Conservation (phyloP, 30 jellyfish, hydroid and myxozoan species). For the Rhopilema esculentum region DNA sequence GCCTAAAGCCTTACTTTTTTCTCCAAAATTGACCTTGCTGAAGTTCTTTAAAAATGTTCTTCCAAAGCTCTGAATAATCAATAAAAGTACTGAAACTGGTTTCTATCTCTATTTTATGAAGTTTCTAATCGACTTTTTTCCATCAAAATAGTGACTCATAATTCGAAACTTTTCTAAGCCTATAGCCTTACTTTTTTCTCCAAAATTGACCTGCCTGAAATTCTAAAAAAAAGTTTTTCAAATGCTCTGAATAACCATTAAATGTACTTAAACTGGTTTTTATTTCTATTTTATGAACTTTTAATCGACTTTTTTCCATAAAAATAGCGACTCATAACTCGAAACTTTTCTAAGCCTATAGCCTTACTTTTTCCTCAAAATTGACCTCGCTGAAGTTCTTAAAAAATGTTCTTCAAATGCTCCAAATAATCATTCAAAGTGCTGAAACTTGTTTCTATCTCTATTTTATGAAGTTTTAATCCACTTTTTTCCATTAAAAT, state of each 20-base stretch:
- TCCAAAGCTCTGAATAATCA: too few relatives aligned
- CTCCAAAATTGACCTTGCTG: conserved; percentile 3
- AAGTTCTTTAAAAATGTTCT: too few relatives aligned
- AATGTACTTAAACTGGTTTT: too few relatives aligned
- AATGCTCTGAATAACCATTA: too few relatives aligned
- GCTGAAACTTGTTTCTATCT: too few relatives aligned
- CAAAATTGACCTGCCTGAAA: neutral
- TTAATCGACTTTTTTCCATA: neutral
- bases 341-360: neutral
- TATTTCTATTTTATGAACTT: too few relatives aligned
- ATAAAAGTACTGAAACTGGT: too few relatives aligned
- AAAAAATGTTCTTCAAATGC: neutral
- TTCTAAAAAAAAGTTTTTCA: neutral
- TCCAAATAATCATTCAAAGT: too few relatives aligned
- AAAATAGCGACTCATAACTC: neutral
- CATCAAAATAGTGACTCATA: neutral
- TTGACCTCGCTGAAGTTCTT: neutral
- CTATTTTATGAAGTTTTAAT: neutral
- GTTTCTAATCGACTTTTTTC: neutral
- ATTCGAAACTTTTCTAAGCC: neutral
- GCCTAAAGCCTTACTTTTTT: neutral
- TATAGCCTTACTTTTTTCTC: neutral
- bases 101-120: too few relatives aligned
- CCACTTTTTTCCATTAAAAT: neutral
- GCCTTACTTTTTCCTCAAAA: neutral